Percentiles rank a stretch among this genome's conserved stretches.
Conservation (phyloP, 2,113 vertebrate genomes). For the Gobius niger region DNA sequence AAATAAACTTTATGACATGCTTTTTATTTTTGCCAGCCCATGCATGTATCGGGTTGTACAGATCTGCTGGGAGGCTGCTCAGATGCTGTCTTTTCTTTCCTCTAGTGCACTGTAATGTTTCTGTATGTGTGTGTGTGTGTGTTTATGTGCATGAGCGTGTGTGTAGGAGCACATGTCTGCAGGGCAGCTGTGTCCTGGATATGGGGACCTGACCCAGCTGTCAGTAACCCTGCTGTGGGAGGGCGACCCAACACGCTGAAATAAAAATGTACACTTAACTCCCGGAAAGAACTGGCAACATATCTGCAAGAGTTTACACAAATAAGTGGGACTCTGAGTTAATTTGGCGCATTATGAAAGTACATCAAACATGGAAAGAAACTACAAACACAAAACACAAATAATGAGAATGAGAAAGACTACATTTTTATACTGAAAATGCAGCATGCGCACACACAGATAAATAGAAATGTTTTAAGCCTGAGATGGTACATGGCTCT, state of each 20-base stretch:
- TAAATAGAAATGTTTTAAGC: too few species aligned
- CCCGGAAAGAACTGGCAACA: constrained; percentile 59
- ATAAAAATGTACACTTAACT: constrained; percentile 50
- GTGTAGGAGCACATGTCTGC: constrained; percentile 63
- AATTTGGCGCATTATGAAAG: too few species aligned
- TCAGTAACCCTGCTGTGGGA: constrained; percentile 73
- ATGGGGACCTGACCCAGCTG: constrained; percentile 81
- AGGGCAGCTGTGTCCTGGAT: constrained; percentile 80
- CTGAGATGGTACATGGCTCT: too few species aligned
- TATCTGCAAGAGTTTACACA: constrained; percentile 50
- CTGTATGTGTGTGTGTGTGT: constrained; percentile 37
- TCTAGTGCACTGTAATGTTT: constrained; percentile 24
- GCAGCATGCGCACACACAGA: too few species aligned
- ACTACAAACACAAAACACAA: too few species aligned
- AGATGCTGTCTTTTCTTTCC: constrained; percentile 63
- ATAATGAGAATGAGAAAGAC: too few species aligned
- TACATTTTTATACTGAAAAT: too few species aligned
- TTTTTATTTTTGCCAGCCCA: constrained; percentile 22
- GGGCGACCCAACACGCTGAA: constrained; percentile 59
- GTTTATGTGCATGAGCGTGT: constrained; percentile 36
- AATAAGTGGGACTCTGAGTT: constrained; percentile 35
- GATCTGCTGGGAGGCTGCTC: constrained; percentile 55
- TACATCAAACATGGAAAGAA: too few species aligned
- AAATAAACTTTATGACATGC: constrained; percentile 23
- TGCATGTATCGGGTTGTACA: constrained; percentile 40